Conservation (phyloP, 1,140 invertebrate species). For the Choristoneura fumiferana region DNA sequence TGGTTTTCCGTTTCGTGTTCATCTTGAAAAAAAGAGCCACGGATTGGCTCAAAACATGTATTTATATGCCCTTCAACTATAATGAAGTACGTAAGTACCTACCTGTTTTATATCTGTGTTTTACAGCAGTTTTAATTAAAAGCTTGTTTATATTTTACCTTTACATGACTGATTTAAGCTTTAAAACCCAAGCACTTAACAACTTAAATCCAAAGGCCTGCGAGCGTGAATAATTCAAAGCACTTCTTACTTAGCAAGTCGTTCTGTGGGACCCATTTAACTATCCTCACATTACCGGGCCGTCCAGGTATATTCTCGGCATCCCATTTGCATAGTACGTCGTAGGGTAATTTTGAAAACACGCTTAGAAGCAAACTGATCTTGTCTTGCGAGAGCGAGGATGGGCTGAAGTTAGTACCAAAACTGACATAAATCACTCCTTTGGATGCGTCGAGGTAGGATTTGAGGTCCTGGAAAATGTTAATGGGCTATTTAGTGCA, state of each 20-base stretch:
- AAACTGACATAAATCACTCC: conserved; percentile 81
- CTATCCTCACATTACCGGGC: conserved; percentile 69
- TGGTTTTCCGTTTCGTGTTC: too few species aligned
- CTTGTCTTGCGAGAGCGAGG: conserved; percentile 55
- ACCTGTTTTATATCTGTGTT: too few species aligned
- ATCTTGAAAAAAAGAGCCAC: too few species aligned
- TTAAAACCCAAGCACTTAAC: not conserved
- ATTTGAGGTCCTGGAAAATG: conserved; percentile 54
- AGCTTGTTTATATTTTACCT: too few species aligned
- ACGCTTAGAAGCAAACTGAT: conserved; percentile 64
- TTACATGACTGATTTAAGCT: not conserved
- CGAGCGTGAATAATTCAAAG: conserved; percentile 7
- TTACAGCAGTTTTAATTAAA: too few species aligned
- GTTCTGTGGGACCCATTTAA: conserved; percentile 79
- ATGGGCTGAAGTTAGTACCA: conserved; percentile 77
- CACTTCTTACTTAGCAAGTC: conserved; percentile 60
- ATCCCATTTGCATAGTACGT: conserved; percentile 77
- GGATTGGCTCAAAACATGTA: too few species aligned
- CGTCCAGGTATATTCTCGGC: conserved; percentile 47
- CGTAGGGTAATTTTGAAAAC: conserved; percentile 63
- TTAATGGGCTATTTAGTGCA: not conserved
- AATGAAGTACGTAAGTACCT: too few species aligned
- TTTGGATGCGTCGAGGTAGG: conserved; percentile 70
- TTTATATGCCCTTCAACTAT: too few species aligned
- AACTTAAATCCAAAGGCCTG: not conserved